A percentile compares a stretch with the other conserved stretches of the same genome.
Conservation (phyloP, 2,797 vertebrate genomes). For the Helarctos malayanus region DNA sequence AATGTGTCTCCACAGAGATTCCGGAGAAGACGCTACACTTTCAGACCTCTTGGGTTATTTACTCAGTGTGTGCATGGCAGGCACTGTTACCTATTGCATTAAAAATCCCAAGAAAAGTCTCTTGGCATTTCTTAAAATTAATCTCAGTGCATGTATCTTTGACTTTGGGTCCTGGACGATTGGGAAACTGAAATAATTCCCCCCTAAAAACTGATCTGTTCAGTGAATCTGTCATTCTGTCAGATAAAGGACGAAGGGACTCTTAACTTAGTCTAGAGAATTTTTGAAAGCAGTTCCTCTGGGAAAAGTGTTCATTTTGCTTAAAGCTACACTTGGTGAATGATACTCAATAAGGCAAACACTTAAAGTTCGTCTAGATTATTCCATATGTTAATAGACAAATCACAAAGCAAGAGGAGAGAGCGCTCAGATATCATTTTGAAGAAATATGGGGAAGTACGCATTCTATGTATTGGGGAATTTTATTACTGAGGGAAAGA, state of each 20-base stretch:
- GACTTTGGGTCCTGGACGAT: conserved; percentile 22
- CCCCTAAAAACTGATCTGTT: conserved; percentile 31
- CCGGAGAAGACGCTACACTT: neutral
- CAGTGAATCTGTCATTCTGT: conserved; percentile 57
- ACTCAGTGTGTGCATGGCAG: neutral
- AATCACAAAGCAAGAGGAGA: neutral
- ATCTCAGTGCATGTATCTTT: conserved; percentile 9
- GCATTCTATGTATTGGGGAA: neutral
- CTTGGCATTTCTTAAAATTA: neutral
- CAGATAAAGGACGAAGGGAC: conserved; percentile 39
- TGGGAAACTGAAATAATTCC: conserved; percentile 44
- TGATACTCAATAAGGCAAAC: neutral
- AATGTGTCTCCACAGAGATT: neutral
- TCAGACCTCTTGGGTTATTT: neutral
- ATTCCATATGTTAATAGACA: conserved; percentile 25
- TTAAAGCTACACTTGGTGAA: conserved; percentile 61
- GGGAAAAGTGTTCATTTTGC: conserved; percentile 32
- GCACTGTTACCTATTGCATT: neutral
- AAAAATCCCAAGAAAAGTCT: neutral
- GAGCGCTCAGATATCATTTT: neutral
- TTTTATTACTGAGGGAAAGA: neutral
- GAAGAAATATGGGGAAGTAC: neutral
- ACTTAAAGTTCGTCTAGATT: conserved; percentile 18
- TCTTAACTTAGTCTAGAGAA: conserved; percentile 34
- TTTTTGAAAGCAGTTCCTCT: conserved; percentile 42